Evolutionary conservation across 2,797 vertebrate genomes (phyloP).

Genomic region (Protosalanx chinensis): DNA sequence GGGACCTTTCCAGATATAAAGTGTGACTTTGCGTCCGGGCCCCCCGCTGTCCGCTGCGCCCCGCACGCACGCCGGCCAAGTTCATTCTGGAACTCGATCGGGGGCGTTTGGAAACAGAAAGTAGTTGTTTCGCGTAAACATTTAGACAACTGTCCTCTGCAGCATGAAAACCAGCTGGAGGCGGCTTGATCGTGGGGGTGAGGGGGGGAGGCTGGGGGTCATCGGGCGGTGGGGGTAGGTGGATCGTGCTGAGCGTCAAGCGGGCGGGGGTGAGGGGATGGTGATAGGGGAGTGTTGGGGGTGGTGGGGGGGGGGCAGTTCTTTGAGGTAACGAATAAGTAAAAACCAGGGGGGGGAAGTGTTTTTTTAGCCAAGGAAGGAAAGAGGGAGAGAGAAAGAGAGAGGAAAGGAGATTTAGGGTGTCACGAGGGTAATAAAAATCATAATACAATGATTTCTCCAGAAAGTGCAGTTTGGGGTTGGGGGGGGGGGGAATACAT

Average conservation of each 20-base stretch:
- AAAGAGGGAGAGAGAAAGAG: slow-evolving; percentile 33
- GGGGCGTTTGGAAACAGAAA: slow-evolving; percentile 72
- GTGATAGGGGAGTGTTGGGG: slow-evolving; percentile 10
- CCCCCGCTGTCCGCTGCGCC: slow-evolving; percentile 52
- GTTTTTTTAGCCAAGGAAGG: slow-evolving; percentile 38
- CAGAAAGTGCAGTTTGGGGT: slow-evolving; percentile 62
- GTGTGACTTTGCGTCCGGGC: slow-evolving; percentile 46
- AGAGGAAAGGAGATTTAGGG: slow-evolving; percentile 51
- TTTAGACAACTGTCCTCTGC: slow-evolving; percentile 81
- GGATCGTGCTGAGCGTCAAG: slow-evolving; percentile 59
- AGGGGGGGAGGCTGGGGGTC: slow-evolving; percentile 20
- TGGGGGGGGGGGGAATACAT: slow-evolving; percentile 49
- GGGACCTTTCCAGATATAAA: slow-evolving; percentile 50
- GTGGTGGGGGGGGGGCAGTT: slow-evolving; percentile 53
- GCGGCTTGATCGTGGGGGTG: slow-evolving; percentile 65
- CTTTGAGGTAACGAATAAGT: slow-evolving; percentile 42
- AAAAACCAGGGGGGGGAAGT: slow-evolving; percentile 42
- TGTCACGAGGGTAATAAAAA: slow-evolving; percentile 58
- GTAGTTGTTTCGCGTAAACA: slow-evolving; percentile 75
- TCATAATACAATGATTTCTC: slow-evolving; percentile 66
- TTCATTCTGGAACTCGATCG: slow-evolving; percentile 71
- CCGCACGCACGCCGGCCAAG: slow-evolving; percentile 64
- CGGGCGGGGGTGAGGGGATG: slow-evolving; percentile 40
- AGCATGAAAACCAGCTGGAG: slow-evolving; percentile 79
- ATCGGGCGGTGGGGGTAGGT: slow-evolving; percentile 50